Base-by-base conservation (phyloP, 2,113 vertebrate species). In the Gadus macrocephalus region DNA sequence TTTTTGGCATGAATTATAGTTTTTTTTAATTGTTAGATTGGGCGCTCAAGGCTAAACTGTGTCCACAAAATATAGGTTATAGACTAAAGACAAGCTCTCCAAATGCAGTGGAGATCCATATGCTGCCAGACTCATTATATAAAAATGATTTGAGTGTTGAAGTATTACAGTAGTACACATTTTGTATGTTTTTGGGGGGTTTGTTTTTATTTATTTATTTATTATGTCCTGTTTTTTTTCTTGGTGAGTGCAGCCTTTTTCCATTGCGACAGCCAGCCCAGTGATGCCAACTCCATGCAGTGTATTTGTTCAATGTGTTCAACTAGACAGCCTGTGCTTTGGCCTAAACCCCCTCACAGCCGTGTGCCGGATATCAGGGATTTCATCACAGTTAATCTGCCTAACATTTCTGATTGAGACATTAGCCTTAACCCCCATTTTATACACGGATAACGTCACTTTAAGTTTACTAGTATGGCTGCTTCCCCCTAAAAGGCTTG, bases 351-450 rank as follows among this genome's bases (percentile, higher is more conserved):
- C 87, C 86, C 85, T 90, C 81, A 81, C 88, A 89, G 86, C 89
- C 87, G 83, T 90, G 87, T 84, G 83, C 89, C 87, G 88, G 83
- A 90, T 89, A 91, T 93, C 92, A 92, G 92, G 91, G 92, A 93
- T 90, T 86, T 90, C 75, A 76, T 88, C 89, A 89, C 77, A 78
- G 75, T 85, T 90, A 84, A 89, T 88, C 76, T 81, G 83, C 86
- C 88, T 87, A 77, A 86, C 78, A 87, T 88, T 87, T 87, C 80
- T 78, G 78, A 89, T 82, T 85, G 83, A 87, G 89, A 86, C 84
- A 83, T 86, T 88, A 91, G 92, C 91, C 92, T 92, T 93, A 93
- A 91, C 83, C 83, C 69, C 88, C 79, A 85, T 84, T 84, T 87
- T 89, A 69, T 85, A 75, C 77, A 79, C 53, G 73, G 22, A 80